Base-by-base conservation (phyloP, 2,113 vertebrate species). In the Oncorhynchus kisutch region DNA sequence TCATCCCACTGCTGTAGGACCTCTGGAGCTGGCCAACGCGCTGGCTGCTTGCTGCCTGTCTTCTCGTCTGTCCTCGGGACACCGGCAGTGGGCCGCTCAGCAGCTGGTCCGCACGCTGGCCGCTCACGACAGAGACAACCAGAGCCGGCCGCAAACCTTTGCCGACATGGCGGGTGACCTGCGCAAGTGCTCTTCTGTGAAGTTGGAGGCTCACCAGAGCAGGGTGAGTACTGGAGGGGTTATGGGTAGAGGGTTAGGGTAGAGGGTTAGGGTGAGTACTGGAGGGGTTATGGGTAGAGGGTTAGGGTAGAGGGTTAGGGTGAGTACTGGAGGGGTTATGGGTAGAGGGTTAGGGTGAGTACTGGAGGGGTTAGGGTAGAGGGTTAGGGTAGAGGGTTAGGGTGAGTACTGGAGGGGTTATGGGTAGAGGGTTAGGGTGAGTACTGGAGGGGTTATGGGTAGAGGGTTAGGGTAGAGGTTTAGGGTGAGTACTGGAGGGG, bases 31-130 rank as follows among this genome's bases (percentile, higher is more conserved):
- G 93, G 98, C 97, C 85, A 99, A 99, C 11, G 97, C 98, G 60
- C 94, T 99, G 89, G 97, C 97, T 69, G 98, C 98, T 49, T 99
- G 97, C 93, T 99, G 98, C 94, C 95, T 99, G 64, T 99, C 98
- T 3, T 97, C 96, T 3, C 92, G 97, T 82, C 95, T 99, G 5
- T 99, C 97, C 13, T 99, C 98, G 0, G 97, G 99, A 86, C 98
- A 99, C 80, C 95, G 98, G 7, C 98, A 99, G 88, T 99, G 98
- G 98, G 98, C 97, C 3, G 96, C 97, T 7, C 98, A 99, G 91
- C 98, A 99, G 86, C 94, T 99, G 14, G 96, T 99, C 24, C 94
- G 96, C 70, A 96, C 97, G 3, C 94, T 99, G 27, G 98, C 98
- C 0, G 97, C 98, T 1, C 97, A 99, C 0, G 97, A 99, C 85